Evolutionary conservation across 2,797 vertebrate genomes (phyloP).

Genomic region (Hoplostethus mediterraneus): DNA sequence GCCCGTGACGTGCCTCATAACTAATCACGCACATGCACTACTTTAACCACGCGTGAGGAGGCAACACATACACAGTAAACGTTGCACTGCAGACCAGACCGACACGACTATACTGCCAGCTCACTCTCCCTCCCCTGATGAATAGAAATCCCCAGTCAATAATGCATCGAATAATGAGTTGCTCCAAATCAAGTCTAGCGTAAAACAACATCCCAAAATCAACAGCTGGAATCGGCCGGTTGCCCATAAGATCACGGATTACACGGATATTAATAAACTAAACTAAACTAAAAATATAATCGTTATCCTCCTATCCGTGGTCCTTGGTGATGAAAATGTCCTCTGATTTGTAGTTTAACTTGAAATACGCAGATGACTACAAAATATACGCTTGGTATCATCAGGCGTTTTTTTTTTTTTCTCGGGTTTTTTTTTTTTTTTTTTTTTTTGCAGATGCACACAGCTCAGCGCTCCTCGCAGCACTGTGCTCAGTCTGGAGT

Average conservation of each 20-base stretch:
- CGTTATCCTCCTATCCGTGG: conserved; percentile 26
- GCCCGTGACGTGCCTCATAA: conserved; percentile 61
- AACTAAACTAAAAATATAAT: conserved; percentile 32
- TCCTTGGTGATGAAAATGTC: conserved; percentile 73
- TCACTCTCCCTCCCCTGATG: conserved; percentile 60
- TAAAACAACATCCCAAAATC: conserved; percentile 49
- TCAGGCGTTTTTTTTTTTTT: conserved; percentile 45
- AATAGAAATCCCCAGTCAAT: conserved; percentile 62
- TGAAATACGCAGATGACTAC: conserved; percentile 78
- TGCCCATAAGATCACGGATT: conserved; percentile 29
- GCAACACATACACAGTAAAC: conserved; percentile 58
- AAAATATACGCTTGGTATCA: conserved; percentile 75
- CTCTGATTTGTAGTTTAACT: conserved; percentile 81
- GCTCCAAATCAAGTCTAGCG: neutral
- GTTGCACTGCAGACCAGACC: conserved; percentile 82
- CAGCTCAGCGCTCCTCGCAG: conserved; percentile 73
- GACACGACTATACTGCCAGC: conserved; percentile 76
- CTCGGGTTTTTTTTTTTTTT: conserved; percentile 40
- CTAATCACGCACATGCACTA: conserved; percentile 72
- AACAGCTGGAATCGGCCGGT: conserved; percentile 45
- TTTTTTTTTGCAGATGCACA: conserved; percentile 79
- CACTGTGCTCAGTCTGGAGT: conserved; percentile 77
- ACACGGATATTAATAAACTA: conserved; percentile 35
- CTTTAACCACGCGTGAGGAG: conserved; percentile 66
- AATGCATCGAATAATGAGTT: conserved; percentile 32